Percentiles rank a stretch among this genome's conserved stretches.
Evolutionary conservation across 2,888 invertebrate species (phyloP).

Genomic region (Pyrgus malvae): DNA sequence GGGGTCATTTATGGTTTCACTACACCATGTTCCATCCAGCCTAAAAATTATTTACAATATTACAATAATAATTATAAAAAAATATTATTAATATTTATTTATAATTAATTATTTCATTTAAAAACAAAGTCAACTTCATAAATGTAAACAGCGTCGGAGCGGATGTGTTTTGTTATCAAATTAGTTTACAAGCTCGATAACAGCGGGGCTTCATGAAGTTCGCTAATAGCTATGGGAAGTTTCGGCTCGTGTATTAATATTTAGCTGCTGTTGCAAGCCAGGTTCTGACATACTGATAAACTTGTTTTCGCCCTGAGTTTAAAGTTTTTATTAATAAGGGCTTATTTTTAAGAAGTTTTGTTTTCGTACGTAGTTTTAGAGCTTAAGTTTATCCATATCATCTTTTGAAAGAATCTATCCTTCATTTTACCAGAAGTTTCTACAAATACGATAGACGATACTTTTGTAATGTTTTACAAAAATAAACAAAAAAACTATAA

Average conservation of each 20-base stretch:
- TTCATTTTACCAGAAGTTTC: too few species aligned
- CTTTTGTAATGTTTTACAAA: too few species aligned
- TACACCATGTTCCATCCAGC: too few species aligned
- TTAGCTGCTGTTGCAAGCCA: slow-evolving; percentile 9
- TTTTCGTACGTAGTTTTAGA: background rate
- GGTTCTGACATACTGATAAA: slow-evolving; percentile 15
- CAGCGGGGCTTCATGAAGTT: slow-evolving; percentile 24
- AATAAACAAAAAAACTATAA: too few species aligned
- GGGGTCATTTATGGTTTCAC: too few species aligned
- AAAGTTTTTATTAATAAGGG: slow-evolving; percentile 21
- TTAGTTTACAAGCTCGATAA: slow-evolving; percentile 25
- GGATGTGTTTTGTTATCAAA: slow-evolving; percentile 16
- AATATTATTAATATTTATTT: too few species aligned
- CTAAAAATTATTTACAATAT: too few species aligned
- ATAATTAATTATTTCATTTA: too few species aligned
- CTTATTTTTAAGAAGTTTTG: background rate
- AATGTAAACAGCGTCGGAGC: background rate
- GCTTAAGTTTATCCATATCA: too few species aligned
- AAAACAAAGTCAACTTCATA: slow-evolving; percentile 9
- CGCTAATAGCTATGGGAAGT: slow-evolving; percentile 25
- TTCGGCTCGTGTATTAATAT: slow-evolving; percentile 18
- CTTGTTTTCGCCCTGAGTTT: slow-evolving; percentile 9
- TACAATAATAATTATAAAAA: too few species aligned
- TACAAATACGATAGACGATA: too few species aligned
- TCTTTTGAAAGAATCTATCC: too few species aligned